Conservation (phyloP, 2,888 invertebrate genomes). For the Tricholauxania praeusta region DNA sequence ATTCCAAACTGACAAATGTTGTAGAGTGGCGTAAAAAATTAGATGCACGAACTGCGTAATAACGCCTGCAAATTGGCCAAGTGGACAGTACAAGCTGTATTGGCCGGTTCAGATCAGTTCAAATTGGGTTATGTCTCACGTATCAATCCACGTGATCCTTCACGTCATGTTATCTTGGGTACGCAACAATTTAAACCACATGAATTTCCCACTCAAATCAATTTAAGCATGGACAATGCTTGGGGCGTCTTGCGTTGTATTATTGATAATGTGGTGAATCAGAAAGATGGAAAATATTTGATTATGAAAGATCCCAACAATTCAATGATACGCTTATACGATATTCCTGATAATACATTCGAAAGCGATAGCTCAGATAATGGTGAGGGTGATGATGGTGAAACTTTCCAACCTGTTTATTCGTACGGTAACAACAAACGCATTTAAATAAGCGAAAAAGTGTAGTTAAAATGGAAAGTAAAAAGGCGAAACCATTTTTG, state of each 20-base stretch:
- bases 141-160: constrained; percentile 90
- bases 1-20: too few species aligned
- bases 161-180: too few species aligned
- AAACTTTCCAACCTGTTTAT: too few species aligned
- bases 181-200: constrained; percentile 98
- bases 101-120: constrained; percentile 96
- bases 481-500: too few species aligned
- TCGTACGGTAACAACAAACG: too few species aligned
- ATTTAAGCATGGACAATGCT: constrained; percentile 98
- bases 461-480: too few species aligned
- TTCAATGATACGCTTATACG: constrained; percentile 96
- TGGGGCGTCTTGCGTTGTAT: constrained; percentile 99
- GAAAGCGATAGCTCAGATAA: constrained; percentile 94
- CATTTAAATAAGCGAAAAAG: too few species aligned
- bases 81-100: constrained; percentile 95
- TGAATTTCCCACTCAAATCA: constrained; percentile 99
- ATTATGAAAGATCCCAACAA: constrained; percentile 99
- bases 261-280: constrained; percentile 96
- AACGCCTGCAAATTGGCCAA: constrained; percentile 99
- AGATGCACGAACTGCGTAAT: too few species aligned
- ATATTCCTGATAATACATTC: constrained; percentile 98
- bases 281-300: constrained; percentile 95
- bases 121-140: constrained; percentile 99
- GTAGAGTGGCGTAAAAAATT: too few species aligned
- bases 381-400: constrained; percentile 66